A percentile compares a stretch with the other conserved stretches of the same genome.
These are phyloP conservation scores for Rhinolophus sinicus DNA, from an alignment of 2,113 vertebrate genomes.

Conservation along the genomic window DNA sequence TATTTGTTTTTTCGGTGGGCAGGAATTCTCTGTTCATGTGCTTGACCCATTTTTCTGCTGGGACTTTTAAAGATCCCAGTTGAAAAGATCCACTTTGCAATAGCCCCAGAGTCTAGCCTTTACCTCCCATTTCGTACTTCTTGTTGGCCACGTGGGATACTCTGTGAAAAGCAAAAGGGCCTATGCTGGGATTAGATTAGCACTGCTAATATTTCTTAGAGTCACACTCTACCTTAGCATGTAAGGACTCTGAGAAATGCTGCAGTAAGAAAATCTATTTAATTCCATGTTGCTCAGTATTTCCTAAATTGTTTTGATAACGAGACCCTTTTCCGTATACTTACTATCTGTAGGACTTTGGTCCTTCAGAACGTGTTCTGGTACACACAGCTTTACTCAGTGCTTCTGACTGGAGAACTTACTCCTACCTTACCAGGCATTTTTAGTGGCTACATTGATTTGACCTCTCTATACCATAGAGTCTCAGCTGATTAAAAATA, in stretches of 20 bases:
- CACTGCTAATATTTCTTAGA: background rate
- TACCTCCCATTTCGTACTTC: background rate
- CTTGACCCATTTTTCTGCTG: background rate
- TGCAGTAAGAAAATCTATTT: background rate
- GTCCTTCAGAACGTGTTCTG: constrained; percentile 19
- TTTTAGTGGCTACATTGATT: background rate
- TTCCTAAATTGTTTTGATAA: background rate
- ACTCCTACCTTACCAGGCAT: background rate
- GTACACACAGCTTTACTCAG: background rate
- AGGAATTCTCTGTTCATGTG: background rate
- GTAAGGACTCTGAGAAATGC: background rate
- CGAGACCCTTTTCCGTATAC: background rate
- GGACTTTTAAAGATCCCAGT: background rate
- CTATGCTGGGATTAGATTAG: background rate
- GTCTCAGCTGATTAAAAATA: background rate
- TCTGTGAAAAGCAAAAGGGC: background rate
- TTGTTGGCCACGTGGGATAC: background rate
- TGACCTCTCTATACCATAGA: background rate
- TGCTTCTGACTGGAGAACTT: background rate
- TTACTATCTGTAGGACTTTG: background rate
- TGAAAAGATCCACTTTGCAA: background rate
- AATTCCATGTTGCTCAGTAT: background rate
- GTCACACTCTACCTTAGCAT: background rate
- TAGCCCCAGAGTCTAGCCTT: background rate
- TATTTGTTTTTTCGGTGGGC: background rate